Base-by-base conservation (phyloP, 2,888 invertebrate species). In the Hedychridium roseum region DNA sequence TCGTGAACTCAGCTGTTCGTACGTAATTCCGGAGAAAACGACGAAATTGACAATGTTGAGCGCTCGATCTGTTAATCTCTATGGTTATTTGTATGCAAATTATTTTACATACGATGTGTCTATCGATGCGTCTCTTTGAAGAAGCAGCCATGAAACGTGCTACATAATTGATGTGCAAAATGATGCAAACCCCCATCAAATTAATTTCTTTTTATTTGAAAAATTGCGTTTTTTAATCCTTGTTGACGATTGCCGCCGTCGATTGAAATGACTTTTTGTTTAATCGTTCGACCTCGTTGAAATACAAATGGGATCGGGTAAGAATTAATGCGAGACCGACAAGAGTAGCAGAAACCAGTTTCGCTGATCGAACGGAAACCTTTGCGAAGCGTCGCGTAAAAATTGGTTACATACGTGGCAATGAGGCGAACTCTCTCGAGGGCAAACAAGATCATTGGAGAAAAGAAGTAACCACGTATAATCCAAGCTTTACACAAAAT, bases 401-500 rank as follows among this genome's bases (percentile, higher is more conserved):
- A 38, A 34, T 27, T 18, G n/a, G 34, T 5, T 26, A 39, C 18
- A 36, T 20, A 43, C 46, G 36, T 47, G 46, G 50, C 50, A 54
- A 47, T 43, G 50, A 14, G 17, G 37, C 36, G 47, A 39, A 42
- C 37, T 46, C 42, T 21, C 44, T 43, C 20, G 11, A 41, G 21
- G 31, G 30, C 50, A 39, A 47, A 44, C 50, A 44, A 44, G 55
- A 54, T 55, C 56, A 27, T 47, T 51, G 32, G 54, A 45, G 54
- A 50, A 53, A 48, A 47, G 39, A 48, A 50, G 51, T 43, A 52
- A 40, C 54, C 38, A 31, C 28, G 47, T 51, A 50, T 57, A 51
- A 50, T 57, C 48, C 50, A 37, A 47, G 36, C 48, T 57, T 57
- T 57, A 48, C 50, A 46, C 50, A 51, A 48, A 57, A 54, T 57